These are phyloP conservation scores for Caenorhabditis tropicalis DNA, from an alignment of 1,140 invertebrate species.

Conservation along the genomic window DNA sequence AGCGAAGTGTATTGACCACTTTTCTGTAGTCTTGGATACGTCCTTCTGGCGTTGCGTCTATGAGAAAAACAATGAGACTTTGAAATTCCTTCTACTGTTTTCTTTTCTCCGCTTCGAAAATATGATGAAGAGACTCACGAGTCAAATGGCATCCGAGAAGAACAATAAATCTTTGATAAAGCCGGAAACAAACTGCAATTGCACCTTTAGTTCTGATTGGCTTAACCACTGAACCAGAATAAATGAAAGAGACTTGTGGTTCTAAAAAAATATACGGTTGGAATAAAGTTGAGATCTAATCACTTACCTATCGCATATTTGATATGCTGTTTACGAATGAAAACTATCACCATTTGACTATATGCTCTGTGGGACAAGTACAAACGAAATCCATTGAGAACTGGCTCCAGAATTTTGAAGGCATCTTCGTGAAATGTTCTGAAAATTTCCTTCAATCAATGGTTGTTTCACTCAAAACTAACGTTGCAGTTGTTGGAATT, in stretches of 20 bases:
- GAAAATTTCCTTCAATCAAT: background rate
- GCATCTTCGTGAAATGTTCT: conserved; percentile 56
- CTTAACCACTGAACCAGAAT: conserved; percentile 30
- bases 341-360: conserved; percentile 54
- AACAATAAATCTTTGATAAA: conserved; percentile 52
- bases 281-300: background rate
- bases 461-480: background rate
- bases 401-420: conserved; percentile 8
- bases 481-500: conserved; percentile 42
- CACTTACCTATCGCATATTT: conserved; percentile 40
- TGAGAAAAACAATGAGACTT: conserved; percentile 1
- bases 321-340: conserved; percentile 38
- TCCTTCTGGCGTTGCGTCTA: conserved; percentile 33
- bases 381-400: background rate
- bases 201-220: conserved; percentile 55
- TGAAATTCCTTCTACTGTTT: background rate
- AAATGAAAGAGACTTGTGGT: conserved; percentile 34
- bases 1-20: conserved; percentile 16
- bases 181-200: conserved; percentile 47
- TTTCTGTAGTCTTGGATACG: conserved; percentile 45
- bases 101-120: too few relatives aligned
- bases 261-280: background rate
- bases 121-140: conserved; percentile 43
- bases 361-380: conserved; percentile 43
- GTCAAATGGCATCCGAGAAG: conserved; percentile 54